Conservation (phyloP, 2,888 invertebrate genomes). For the Petrophora chlorosata region DNA sequence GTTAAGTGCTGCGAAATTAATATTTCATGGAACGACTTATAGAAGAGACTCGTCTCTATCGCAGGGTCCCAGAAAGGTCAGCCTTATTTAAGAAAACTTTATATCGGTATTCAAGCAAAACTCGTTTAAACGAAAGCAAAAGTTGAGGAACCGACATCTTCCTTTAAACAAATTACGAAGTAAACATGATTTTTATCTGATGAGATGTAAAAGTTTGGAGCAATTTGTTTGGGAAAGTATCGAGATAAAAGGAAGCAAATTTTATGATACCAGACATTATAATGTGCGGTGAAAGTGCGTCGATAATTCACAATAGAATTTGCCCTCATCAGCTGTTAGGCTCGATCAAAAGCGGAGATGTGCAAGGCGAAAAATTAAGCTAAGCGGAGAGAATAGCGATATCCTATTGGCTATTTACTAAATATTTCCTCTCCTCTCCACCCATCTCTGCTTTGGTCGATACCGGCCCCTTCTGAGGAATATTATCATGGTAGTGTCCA, state of each 20-base stretch:
- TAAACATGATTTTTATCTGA: slow-evolving; percentile 13
- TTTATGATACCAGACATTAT: slow-evolving; percentile 6
- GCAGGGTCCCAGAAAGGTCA: slow-evolving; percentile 1
- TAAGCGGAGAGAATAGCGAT: no score
- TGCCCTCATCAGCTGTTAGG: no score
- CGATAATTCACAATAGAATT: no score
- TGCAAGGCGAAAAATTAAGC: no score
- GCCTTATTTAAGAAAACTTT: slow-evolving; percentile 3
- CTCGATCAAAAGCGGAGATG: no score
- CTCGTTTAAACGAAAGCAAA: background rate
- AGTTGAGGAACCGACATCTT: slow-evolving; percentile 1
- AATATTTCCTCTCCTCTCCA: no score
- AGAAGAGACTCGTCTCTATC: no score
- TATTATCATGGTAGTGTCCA: no score
- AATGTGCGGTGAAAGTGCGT: background rate
- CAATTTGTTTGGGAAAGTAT: slow-evolving; percentile 4
- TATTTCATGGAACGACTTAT: slow-evolving; percentile 2
- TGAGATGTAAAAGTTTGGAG: slow-evolving; percentile 5
- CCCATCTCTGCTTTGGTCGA: no score
- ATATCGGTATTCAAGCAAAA: slow-evolving; percentile 6
- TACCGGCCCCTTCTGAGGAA: no score
- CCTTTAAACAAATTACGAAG: slow-evolving; percentile 3
- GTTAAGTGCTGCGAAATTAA: slow-evolving; percentile 34
- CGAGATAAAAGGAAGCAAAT: slow-evolving; percentile 10
- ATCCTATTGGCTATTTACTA: no score